Evolutionary conservation across 1,140 invertebrate genomes (phyloP).

Genomic region (Listronotus oregonensis): DNA sequence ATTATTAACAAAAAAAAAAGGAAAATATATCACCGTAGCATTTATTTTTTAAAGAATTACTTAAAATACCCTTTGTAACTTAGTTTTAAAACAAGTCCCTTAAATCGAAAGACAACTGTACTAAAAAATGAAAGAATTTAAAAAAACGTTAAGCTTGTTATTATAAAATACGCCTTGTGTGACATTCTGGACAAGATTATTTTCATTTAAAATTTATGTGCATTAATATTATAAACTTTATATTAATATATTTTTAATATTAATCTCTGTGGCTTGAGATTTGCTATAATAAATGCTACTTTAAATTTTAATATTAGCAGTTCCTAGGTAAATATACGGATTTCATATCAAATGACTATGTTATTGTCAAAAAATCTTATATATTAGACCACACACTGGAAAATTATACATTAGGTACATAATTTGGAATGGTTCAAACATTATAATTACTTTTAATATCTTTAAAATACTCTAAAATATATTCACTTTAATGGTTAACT

Average conservation of each 20-base stretch:
- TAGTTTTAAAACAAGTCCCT: too few relatives aligned
- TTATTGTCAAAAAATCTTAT: constrained; percentile 56
- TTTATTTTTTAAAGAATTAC: too few relatives aligned
- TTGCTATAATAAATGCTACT: constrained; percentile 54
- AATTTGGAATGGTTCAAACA: constrained; percentile 54
- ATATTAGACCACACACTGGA: constrained; percentile 48
- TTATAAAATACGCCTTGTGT: too few relatives aligned
- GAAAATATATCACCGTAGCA: too few relatives aligned
- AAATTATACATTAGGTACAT: constrained; percentile 54
- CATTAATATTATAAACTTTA: constrained; percentile 46
- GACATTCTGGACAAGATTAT: constrained; percentile 33
- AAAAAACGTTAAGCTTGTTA: too few relatives aligned
- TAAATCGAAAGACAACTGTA: too few relatives aligned
- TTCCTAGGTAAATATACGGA: constrained; percentile 42
- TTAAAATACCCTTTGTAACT: too few relatives aligned
- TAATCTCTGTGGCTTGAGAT: constrained; percentile 51
- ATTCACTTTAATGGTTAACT: constrained; percentile 46
- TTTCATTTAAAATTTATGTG: constrained; percentile 48
- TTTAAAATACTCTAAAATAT: constrained; percentile 49
- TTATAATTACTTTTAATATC: constrained; percentile 16
- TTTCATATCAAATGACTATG: constrained; percentile 54
- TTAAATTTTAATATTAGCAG: constrained; percentile 51
- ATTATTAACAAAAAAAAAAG: too few relatives aligned
- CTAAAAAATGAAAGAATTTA: too few relatives aligned
- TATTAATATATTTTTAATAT: constrained; percentile 49